Conservation (phyloP, 2,888 invertebrate genomes). For the Laothoe populi region DNA sequence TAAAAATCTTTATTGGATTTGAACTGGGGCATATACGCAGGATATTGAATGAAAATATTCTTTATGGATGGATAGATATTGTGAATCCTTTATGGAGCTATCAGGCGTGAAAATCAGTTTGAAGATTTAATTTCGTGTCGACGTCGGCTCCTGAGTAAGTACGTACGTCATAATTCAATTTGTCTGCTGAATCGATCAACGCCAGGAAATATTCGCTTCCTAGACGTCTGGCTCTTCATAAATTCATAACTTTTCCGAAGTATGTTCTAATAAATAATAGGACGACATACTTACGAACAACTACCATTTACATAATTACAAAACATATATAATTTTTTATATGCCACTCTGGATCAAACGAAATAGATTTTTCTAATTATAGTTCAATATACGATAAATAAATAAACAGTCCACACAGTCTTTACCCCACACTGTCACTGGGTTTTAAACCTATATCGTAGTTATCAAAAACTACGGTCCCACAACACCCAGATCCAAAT, state of each 20-base stretch:
- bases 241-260: background rate
- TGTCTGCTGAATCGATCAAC: slow-evolving; percentile 66
- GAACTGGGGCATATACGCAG: slow-evolving; percentile 38
- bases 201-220: slow-evolving; percentile 57
- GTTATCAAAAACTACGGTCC: no score
- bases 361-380: no score
- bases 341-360: no score
- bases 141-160: slow-evolving; percentile 39
- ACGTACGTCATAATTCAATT: slow-evolving; percentile 63
- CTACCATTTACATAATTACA: no score
- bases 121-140: slow-evolving; percentile 61
- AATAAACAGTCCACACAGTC: no score
- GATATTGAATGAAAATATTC: slow-evolving; percentile 43
- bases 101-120: slow-evolving; percentile 61
- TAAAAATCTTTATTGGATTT: slow-evolving; percentile 37
- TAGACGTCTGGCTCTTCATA: slow-evolving; percentile 37
- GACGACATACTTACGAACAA: no score
- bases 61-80: slow-evolving; percentile 36
- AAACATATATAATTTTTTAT: no score
- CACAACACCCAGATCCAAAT: no score
- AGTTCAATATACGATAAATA: no score
- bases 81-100: slow-evolving; percentile 54
- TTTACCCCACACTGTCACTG: no score
- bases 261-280: background rate
- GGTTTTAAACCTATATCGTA: no score